phyloP scores from a whole-genome alignment of 1,140 invertebrate species.

The Diachasma alloeum region DNA sequence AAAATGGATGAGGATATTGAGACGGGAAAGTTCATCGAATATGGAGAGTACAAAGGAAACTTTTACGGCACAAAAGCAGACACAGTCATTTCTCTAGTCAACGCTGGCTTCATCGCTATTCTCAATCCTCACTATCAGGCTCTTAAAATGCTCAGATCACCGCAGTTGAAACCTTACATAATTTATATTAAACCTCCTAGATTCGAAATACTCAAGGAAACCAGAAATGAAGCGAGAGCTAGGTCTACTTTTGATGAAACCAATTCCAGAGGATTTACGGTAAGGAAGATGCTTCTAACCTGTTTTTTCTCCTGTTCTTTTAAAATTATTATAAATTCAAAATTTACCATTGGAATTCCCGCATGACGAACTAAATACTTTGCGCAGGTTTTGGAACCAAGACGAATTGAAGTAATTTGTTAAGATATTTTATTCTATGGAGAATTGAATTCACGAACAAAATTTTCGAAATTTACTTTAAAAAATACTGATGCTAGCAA shows the following conservation, averaged over 20 bases:
- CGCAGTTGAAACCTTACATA: conserved; percentile 93
- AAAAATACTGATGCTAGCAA: no score
- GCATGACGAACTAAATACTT: no score
- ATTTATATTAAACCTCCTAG: conserved; percentile 93
- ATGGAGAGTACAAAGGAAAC: conserved; percentile 97
- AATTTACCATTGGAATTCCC: no score
- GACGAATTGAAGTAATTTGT: no score
- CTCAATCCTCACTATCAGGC: conserved; percentile 96
- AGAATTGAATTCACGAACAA: no score
- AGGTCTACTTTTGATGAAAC: conserved; percentile 90
- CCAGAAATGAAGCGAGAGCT: conserved; percentile 80
- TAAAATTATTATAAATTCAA: no score
- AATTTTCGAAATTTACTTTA: no score
- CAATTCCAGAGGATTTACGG: conserved; percentile 88
- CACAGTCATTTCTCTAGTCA: conserved; percentile 87
- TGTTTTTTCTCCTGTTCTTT: no score
- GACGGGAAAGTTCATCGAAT: conserved; percentile 92
- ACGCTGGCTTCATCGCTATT: conserved; percentile 90
- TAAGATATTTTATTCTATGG: no score
- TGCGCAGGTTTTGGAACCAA: no score
- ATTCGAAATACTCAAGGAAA: conserved; percentile 84
- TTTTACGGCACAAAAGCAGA: conserved; percentile 94
- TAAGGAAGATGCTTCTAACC: conserved; percentile 58
- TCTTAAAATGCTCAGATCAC: conserved; percentile 88
- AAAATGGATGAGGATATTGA: conserved; percentile 93